Conservation (phyloP, 2,888 invertebrate genomes). For the Conops quadrifasciatus region DNA sequence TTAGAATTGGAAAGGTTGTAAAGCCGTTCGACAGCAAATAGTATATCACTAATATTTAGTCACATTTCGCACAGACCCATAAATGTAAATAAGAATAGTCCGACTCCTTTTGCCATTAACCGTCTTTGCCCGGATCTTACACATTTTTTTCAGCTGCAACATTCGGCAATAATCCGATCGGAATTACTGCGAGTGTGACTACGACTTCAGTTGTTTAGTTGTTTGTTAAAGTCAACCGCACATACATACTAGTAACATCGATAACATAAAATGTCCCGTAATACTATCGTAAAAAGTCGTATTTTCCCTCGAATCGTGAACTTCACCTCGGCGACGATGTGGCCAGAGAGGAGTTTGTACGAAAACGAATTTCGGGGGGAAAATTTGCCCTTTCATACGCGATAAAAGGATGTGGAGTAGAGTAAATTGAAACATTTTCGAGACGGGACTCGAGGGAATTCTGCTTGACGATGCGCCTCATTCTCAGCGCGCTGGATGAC, state of each 20-base stretch:
- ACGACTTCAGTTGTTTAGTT: constrained; percentile 57
- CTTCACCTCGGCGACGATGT: background rate
- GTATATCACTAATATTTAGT: too few relatives aligned
- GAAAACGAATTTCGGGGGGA: constrained; percentile 57
- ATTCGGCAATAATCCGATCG: constrained; percentile 17
- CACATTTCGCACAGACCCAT: too few relatives aligned
- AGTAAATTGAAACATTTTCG: constrained; percentile 63
- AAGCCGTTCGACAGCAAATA: too few relatives aligned
- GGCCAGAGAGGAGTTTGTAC: constrained; percentile 50
- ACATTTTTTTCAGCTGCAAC: constrained; percentile 17
- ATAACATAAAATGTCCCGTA: constrained; percentile 33
- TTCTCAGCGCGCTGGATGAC: background rate
- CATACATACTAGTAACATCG: too few relatives aligned
- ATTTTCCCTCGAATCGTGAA: background rate
- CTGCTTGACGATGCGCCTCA: background rate
- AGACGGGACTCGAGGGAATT: constrained; percentile 57
- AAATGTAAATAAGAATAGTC: too few relatives aligned
- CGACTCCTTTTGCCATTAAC: too few relatives aligned
- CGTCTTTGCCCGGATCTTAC: too few relatives aligned
- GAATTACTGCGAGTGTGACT: constrained; percentile 24
- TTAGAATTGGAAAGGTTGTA: too few relatives aligned
- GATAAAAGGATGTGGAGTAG: constrained; percentile 53
- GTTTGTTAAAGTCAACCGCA: constrained; percentile 62
- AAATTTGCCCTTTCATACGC: background rate
- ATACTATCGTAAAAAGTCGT: constrained; percentile 20